Conservation (phyloP, 2,113 vertebrate genomes). For the Galeopterus variegatus region DNA sequence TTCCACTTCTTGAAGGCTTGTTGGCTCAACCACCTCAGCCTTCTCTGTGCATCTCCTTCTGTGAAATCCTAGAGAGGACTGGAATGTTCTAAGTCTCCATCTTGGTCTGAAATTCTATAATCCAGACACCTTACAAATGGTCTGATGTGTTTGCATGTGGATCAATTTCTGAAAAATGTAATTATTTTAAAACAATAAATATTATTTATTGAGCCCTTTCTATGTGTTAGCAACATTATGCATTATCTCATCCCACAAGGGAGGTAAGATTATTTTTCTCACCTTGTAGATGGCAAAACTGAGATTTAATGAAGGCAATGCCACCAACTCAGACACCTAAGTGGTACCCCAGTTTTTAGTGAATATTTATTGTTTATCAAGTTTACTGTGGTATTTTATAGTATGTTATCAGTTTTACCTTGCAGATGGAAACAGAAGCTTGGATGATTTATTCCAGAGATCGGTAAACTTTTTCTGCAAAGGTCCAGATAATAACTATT, state of each 20-base stretch:
- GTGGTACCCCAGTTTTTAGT: neutral
- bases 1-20: too few species aligned
- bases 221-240: neutral
- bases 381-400: neutral
- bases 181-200: slow-evolving; percentile 19
- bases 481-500: neutral
- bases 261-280: neutral
- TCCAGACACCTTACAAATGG: neutral
- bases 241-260: neutral
- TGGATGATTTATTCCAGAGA: neutral
- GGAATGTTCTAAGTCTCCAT: neutral
- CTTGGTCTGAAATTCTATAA: neutral
- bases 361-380: neutral
- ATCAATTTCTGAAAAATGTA: neutral
- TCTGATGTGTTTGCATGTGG: neutral
- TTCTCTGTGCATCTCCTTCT: neutral
- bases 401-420: slow-evolving; percentile 42
- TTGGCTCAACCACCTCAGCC: fast-evolving
- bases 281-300: neutral
- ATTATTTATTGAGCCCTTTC: neutral
- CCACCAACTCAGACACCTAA: neutral
- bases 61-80: neutral
- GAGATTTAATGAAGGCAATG: neutral
- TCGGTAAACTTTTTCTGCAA: neutral
- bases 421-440: neutral